Evolutionary conservation across 1,140 invertebrate species (phyloP).

Genomic region (Orchestia grillus): DNA sequence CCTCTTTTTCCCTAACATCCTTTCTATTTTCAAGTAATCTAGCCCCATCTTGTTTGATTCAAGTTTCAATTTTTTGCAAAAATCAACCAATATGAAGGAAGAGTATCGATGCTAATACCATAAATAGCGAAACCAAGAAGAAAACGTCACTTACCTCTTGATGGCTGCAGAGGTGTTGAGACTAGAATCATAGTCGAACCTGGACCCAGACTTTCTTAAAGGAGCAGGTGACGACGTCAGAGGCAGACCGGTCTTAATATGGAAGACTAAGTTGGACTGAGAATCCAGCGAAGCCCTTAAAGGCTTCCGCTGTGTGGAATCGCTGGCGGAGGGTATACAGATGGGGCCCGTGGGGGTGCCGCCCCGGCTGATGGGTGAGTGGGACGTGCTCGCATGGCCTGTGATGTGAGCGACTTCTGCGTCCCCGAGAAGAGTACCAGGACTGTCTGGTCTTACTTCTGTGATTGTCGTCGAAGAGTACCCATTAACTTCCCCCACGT

Average conservation of each 20-base stretch:
- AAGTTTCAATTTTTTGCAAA: background rate
- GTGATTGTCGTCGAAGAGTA: background rate
- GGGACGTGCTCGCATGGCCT: background rate
- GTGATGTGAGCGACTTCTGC: slow-evolving; percentile 36
- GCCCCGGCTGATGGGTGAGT: background rate
- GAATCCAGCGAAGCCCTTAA: slow-evolving; percentile 76
- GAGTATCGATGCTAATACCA: background rate
- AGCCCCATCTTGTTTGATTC: background rate
- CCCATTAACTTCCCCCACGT: slow-evolving; percentile 3
- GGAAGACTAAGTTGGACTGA: slow-evolving; percentile 87
- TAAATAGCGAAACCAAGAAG: background rate
- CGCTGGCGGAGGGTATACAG: slow-evolving; percentile 64
- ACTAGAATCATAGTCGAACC: slow-evolving; percentile 87
- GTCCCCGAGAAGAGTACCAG: background rate
- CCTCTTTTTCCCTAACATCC: too few species aligned
- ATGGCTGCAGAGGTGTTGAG: slow-evolving; percentile 85
- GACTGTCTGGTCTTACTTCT: slow-evolving; percentile 7
- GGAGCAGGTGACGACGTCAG: slow-evolving; percentile 91
- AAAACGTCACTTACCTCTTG: slow-evolving; percentile 77
- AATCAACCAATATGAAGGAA: background rate
- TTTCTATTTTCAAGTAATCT: background rate
- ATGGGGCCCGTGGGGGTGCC: slow-evolving; percentile 40
- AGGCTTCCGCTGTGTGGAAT: slow-evolving; percentile 36
- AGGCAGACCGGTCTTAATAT: slow-evolving; percentile 81
- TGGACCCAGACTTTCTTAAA: slow-evolving; percentile 79